Base-by-base conservation (phyloP, 2,113 vertebrate genomes). In the Rousettus leschenaultii region DNA sequence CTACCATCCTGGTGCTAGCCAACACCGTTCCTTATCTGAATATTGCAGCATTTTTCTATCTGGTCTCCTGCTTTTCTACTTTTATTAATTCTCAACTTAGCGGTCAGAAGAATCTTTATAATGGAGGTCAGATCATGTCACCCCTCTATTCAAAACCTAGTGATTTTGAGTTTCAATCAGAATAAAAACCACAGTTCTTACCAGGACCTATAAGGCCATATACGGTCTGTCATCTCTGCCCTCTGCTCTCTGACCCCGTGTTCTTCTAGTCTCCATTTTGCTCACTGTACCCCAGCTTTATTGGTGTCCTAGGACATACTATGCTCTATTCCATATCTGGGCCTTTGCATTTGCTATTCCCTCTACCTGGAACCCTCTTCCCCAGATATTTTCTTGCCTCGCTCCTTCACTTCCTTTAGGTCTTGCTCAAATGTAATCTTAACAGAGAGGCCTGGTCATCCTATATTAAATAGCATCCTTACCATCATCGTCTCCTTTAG, bases 41-140 rank as follows among this genome's bases (percentile, higher is more conserved):
- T 65, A 38, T 35, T 63, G 18, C n/a, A 71, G 45, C 26, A 91
- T 95, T 91, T 84, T 92, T 28, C 73, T 88, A 13, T 87, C 68
- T 95, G 43, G 38, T 95, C 38, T 38, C 43, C n/a, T 82, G 33
- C n/a, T 94, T 66, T 89, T 75, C 59, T 89, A 86, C 43, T 35
- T 92, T 82, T 90, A 59, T 55, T 38, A 35, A 51, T 94, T 78
- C 43, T 74, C 61, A 84, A 55, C 9, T 30, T 90, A 74, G n/a
- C 38, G 88, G 75, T 61, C 78, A 77, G 63, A 95, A 86, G 38
- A 89, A 82, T 89, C 89, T 93, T 88, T 86, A 84, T 73, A 73
- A 74, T 75, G 35, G 26, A 85, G 10, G 13, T 45, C 24, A 45
- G 66, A 88, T 91, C 43, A 18, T 79, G 16, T 84, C 48, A 89